phyloP scores from a whole-genome alignment of 2,888 invertebrate species.

The Tinea semifulvella region DNA sequence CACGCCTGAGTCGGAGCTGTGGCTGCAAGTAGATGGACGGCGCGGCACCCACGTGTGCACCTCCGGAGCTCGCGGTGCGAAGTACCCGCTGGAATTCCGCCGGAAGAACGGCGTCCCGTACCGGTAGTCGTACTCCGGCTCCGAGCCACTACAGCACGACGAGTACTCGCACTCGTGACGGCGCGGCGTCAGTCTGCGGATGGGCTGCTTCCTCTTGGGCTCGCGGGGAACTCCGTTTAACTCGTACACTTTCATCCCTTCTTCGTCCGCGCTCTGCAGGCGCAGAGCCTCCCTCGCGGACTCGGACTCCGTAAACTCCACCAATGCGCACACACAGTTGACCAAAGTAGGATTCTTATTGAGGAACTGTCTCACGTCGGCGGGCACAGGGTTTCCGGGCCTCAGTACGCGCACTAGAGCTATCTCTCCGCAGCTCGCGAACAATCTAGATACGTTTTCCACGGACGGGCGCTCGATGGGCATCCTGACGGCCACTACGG shows the following conservation, averaged over 20 bases:
- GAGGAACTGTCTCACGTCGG: slow-evolving; percentile 90
- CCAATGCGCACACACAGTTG: slow-evolving; percentile 86
- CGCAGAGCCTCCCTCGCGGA: slow-evolving; percentile 84
- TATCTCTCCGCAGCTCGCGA: slow-evolving; percentile 89
- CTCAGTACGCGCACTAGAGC: slow-evolving; percentile 86
- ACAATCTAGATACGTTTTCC: slow-evolving; percentile 91
- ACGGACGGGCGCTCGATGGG: slow-evolving; percentile 87
- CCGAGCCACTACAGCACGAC: slow-evolving; percentile 61
- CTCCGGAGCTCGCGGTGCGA: slow-evolving; percentile 57
- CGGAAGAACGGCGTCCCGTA: slow-evolving; percentile 51
- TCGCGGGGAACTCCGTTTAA: slow-evolving; percentile 77
- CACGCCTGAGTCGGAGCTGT: slow-evolving; percentile 67
- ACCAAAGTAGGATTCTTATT: slow-evolving; percentile 90
- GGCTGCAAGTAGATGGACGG: slow-evolving; percentile 69
- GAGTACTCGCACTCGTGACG: slow-evolving; percentile 73
- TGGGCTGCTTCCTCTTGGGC: slow-evolving; percentile 75
- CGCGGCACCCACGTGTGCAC: slow-evolving; percentile 72
- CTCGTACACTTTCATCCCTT: slow-evolving; percentile 78
- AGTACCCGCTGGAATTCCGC: slow-evolving; percentile 54
- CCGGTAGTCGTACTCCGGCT: slow-evolving; percentile 56
- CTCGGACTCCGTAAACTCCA: slow-evolving; percentile 90
- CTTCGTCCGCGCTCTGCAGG: slow-evolving; percentile 65
- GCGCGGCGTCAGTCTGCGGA: slow-evolving; percentile 69
- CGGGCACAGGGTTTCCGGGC: slow-evolving; percentile 90
- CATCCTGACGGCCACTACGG: slow-evolving; percentile 87